Conservation (phyloP, 1,140 invertebrate species). For the Drosophila watanabei region DNA sequence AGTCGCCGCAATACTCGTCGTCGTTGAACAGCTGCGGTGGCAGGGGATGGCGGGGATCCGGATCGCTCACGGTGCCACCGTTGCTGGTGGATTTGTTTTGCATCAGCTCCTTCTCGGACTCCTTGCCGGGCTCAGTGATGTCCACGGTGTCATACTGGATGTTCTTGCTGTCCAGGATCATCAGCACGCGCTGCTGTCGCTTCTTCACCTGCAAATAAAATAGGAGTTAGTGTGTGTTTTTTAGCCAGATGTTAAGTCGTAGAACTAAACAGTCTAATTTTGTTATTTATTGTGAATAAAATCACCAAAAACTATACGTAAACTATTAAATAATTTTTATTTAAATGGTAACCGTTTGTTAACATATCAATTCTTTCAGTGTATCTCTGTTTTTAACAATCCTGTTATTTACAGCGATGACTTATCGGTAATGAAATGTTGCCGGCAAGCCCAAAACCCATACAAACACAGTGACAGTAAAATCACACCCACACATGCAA, state of each 20-base stretch:
- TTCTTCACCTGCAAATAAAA: constrained; percentile 93
- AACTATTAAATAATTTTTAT: no score
- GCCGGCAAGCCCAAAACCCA: constrained; percentile 47
- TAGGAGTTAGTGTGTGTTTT: not conserved
- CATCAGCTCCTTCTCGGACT: constrained; percentile 96
- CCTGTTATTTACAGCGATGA: constrained; percentile 33
- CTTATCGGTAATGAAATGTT: constrained; percentile 26
- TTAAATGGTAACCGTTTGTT: no score
- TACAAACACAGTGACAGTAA: constrained; percentile 6
- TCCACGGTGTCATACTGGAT: constrained; percentile 95
- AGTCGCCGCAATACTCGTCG: constrained; percentile 96
- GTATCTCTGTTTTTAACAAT: not conserved
- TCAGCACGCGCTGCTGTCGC: constrained; percentile 95
- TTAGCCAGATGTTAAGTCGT: no score
- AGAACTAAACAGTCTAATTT: no score
- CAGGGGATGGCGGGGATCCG: constrained; percentile 88
- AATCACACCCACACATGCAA: constrained; percentile 9
- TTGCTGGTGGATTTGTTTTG: constrained; percentile 93
- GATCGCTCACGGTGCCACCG: constrained; percentile 89
- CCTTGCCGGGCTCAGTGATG: constrained; percentile 96
- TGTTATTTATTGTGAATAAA: no score
- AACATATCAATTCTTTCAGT: not conserved
- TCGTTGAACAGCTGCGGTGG: constrained; percentile 98
- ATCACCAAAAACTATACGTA: no score
- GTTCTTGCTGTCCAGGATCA: constrained; percentile 96